A percentile compares a stretch with the other conserved stretches of the same genome.
These are phyloP conservation scores for Opisthograptis luteolata DNA, from an alignment of 2,888 invertebrate genomes.

Conservation along the genomic window DNA sequence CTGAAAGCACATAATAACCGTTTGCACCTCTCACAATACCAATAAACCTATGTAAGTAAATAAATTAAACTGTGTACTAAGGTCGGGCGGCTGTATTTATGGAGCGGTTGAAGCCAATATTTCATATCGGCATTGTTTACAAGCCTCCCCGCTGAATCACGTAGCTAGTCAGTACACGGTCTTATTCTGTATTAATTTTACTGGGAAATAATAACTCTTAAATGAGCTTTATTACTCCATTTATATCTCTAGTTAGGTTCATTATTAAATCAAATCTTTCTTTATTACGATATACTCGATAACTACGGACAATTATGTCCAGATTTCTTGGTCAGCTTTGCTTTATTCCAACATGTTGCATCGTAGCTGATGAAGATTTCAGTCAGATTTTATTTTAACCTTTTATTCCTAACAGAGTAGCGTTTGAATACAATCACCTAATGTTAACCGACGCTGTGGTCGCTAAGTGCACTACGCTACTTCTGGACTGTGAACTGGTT, in stretches of 20 bases:
- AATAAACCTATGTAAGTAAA: slow-evolving; percentile 31
- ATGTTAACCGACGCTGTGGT: too few relatives aligned
- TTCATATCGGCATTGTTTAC: slow-evolving; percentile 66
- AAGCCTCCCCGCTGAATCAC: slow-evolving; percentile 54
- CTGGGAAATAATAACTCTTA: slow-evolving; percentile 22
- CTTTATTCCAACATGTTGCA: too few relatives aligned
- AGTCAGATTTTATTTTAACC: too few relatives aligned
- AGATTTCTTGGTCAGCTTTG: too few relatives aligned
- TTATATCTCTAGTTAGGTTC: slow-evolving; percentile 2
- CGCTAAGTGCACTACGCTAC: too few relatives aligned
- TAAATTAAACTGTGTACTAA: slow-evolving; percentile 31
- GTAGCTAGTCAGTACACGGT: slow-evolving; percentile 48
- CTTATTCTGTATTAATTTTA: slow-evolving; percentile 38
- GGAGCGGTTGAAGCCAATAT: slow-evolving; percentile 58
- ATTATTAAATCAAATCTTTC: slow-evolving; percentile 3
- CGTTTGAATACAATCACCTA: too few relatives aligned
- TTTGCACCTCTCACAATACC: slow-evolving; percentile 28
- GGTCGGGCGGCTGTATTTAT: slow-evolving; percentile 46
- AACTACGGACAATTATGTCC: too few relatives aligned
- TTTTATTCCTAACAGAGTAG: too few relatives aligned
- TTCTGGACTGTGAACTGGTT: too few relatives aligned
- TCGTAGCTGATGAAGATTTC: too few relatives aligned
- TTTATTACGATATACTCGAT: too few relatives aligned
- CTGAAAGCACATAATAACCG: slow-evolving; percentile 20
- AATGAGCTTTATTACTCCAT: slow-evolving; percentile 17